Conservation (phyloP, 2,888 invertebrate genomes). For the Itoplectis maculator region DNA sequence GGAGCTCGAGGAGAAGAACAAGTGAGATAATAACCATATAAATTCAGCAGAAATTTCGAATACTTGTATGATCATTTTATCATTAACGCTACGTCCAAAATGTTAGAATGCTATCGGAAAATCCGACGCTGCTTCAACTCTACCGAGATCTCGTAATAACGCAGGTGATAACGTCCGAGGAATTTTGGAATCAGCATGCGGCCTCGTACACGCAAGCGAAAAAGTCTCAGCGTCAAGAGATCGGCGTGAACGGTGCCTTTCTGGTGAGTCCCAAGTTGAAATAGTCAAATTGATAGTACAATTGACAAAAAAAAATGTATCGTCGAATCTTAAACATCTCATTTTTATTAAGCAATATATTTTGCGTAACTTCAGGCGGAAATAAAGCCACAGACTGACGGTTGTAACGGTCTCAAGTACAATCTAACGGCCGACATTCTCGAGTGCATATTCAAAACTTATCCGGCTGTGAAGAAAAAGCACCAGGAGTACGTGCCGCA, state of each 20-base stretch:
- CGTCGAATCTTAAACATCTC: background rate
- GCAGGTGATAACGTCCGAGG: slow-evolving; percentile 97
- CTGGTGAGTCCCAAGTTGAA: slow-evolving; percentile 82
- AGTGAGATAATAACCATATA: slow-evolving; percentile 83
- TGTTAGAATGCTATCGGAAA: slow-evolving; percentile 92
- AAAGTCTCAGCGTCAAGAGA: slow-evolving; percentile 92
- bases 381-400: slow-evolving; percentile 98
- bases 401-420: slow-evolving; percentile 98
- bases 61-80: background rate
- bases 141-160: slow-evolving; percentile 99
- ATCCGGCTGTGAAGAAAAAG: slow-evolving; percentile 99
- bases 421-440: slow-evolving; percentile 99
- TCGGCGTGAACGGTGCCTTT: slow-evolving; percentile 91
- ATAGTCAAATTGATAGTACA: too few species aligned
- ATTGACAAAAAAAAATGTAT: too few species aligned
- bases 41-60: slow-evolving; percentile 8
- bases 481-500: slow-evolving; percentile 98
- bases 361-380: slow-evolving; percentile 89
- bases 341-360: background rate
- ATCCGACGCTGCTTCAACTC: slow-evolving; percentile 95
- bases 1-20: slow-evolving; percentile 95
- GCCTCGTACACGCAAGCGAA: slow-evolving; percentile 90
- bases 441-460: slow-evolving; percentile 99
- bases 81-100: background rate
- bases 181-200: slow-evolving; percentile 98